Evolutionary conservation across 1,140 invertebrate species (phyloP), one percentile per base, ranked within the genome.

Genomic region (Drosophila simulans): DNA sequence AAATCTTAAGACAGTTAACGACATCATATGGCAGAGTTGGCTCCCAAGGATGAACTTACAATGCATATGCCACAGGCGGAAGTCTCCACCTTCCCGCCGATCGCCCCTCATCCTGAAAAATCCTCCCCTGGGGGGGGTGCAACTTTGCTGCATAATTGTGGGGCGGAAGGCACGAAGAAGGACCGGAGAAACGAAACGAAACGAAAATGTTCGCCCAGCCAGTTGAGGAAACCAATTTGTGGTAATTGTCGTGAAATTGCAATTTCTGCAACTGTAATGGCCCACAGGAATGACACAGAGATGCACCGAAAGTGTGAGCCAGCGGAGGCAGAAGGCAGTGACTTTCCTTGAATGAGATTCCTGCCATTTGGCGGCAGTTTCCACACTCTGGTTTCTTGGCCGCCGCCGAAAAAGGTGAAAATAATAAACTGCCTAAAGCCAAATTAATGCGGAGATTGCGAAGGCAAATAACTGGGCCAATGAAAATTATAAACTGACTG

Each of bases 1-100:
- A 86, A 86, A 86, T 86, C 83, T 86, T 86, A 86, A 86, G 83
- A 86, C 83, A 86, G 83, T 86, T 88, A 86, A 86, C 83, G 83
- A 82, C 82, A 88, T 88, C 83, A 78, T 77, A 86, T 81, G 82
- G 59, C 73, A 82, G 66, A 59, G 71, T 56, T 64, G 69, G 57
- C 52, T 31, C 42, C 55, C 63, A 56, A 78, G 77, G 71, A 76
- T 80, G 77, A 80, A 80, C 77, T 80, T 80, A 80, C 77, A 76
- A 71, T 80, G 72, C 71, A 46, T 71, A 71, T 71, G 68, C 68
- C 68, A 31, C 68, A 71, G 46, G 48, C 59, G 77, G 69, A 59
- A 55, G 60, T 45, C 27, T 13, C 10, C 37, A 39, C 37, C 11
- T 39, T 39, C 37, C 12, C 12, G 4, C 37, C 37, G 3, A 12